These are phyloP conservation scores for Thereuonema tuberculata DNA, from an alignment of 1,140 invertebrate species.

Conservation along the genomic window DNA sequence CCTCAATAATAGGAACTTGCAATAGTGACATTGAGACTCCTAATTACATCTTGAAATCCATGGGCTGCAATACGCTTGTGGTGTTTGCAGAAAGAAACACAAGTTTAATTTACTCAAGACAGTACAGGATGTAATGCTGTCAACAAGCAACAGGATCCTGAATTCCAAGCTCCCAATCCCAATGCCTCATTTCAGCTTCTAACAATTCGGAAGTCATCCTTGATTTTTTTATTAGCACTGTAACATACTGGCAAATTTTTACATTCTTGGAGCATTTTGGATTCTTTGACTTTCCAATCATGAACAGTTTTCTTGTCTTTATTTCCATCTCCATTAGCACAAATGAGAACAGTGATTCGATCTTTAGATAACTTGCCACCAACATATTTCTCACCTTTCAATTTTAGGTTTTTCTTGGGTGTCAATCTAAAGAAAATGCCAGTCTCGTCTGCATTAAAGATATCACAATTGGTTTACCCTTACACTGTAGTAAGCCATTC, in stretches of 20 bases:
- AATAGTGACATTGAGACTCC: constrained; percentile 19
- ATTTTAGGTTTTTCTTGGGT: constrained; percentile 28
- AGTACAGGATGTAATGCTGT: constrained; percentile 31
- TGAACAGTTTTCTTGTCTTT: constrained; percentile 30
- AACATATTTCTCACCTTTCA: constrained; percentile 28
- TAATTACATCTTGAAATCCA: constrained; percentile 36
- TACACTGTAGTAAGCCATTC: constrained; percentile 13
- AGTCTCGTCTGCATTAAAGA: constrained; percentile 20
- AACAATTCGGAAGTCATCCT: constrained; percentile 35
- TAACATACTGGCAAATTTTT: constrained; percentile 27
- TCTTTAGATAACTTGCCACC: constrained; percentile 26
- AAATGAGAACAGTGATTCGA: constrained; percentile 26
- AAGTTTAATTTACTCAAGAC: constrained; percentile 25
- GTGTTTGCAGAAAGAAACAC: constrained; percentile 34
- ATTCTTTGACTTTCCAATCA: constrained; percentile 35
- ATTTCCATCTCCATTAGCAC: constrained; percentile 26
- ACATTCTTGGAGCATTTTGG: constrained; percentile 35
- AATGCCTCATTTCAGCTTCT: background rate
- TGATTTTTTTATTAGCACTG: constrained; percentile 31
- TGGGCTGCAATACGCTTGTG: constrained; percentile 33
- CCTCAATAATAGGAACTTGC: background rate
- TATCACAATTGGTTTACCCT: constrained; percentile 17
- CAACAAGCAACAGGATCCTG: constrained; percentile 32
- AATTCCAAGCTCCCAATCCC: background rate
- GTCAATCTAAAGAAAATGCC: constrained; percentile 17